Conservation (phyloP, 37 sponge, comb jelly and placozoan species). For the Chondrilla cf. caribensis region DNA sequence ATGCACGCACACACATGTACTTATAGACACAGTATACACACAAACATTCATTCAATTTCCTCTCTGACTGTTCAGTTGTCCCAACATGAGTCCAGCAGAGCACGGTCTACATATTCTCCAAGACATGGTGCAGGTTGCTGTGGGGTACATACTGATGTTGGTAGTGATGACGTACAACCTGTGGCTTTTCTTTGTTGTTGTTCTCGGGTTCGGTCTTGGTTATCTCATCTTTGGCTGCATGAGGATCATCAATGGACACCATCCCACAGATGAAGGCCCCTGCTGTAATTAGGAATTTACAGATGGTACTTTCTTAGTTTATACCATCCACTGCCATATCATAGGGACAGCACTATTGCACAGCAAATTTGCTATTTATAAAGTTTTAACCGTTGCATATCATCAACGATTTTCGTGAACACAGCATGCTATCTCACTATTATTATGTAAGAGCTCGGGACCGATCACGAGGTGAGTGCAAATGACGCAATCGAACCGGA, state of each 20-base stretch:
- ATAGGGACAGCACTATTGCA: too few relatives aligned
- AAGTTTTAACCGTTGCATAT: too few relatives aligned
- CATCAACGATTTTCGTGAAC: too few relatives aligned
- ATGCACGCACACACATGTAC: background rate
- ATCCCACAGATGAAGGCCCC: conserved; percentile 40
- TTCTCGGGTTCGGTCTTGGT: conserved; percentile 81
- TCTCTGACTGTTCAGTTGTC: background rate
- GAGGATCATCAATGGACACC: conserved; percentile 24
- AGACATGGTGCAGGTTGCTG: conserved; percentile 63
- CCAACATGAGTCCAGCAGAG: background rate
- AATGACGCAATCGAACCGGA: too few relatives aligned
- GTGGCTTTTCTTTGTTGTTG: conserved; percentile 85
- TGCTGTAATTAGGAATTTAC: conserved; percentile 44
- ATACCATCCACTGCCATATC: too few relatives aligned
- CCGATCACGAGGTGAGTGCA: too few relatives aligned
- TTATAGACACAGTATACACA: background rate
- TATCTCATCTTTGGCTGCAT: conserved; percentile 59
- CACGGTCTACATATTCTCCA: conserved; percentile 50
- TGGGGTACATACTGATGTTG: conserved; percentile 90
- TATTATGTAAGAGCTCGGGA: too few relatives aligned
- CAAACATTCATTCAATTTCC: background rate
- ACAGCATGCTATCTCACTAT: too few relatives aligned
- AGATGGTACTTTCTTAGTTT: background rate
- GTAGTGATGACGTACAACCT: conserved; percentile 89
- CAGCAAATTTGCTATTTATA: too few relatives aligned